Percentiles rank a stretch among this genome's conserved stretches.
phyloP scores from a whole-genome alignment of 2,888 invertebrate genomes.

The Pristionchus mayeri region DNA sequence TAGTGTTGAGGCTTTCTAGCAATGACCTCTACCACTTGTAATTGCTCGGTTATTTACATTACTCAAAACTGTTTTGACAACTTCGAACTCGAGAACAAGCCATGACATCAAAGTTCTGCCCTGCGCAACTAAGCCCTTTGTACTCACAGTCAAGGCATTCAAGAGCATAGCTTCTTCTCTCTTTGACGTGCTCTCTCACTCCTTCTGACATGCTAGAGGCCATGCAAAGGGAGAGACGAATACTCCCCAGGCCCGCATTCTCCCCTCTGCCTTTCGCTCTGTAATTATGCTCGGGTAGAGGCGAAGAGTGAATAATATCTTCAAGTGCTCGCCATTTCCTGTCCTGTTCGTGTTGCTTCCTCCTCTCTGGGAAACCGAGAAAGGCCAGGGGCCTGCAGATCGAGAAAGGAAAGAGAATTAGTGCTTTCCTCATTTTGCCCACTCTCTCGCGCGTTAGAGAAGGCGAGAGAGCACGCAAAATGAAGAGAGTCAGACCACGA shows the following conservation, averaged over 20 bases:
- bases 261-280: constrained; percentile 23
- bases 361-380: not conserved
- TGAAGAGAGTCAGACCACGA: not conserved
- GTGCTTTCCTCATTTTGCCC: no score
- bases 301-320: constrained; percentile 10
- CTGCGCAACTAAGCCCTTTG: not conserved
- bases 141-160: not conserved
- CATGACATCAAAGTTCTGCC: not conserved
- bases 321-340: constrained; percentile 20
- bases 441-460: no score
- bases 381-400: not conserved
- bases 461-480: not conserved
- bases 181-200: no score
- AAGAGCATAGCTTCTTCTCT: not conserved
- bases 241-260: no score
- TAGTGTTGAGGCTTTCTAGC: no score
- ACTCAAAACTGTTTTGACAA: no score
- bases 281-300: constrained; percentile 3
- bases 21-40: no score
- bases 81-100: constrained; percentile 17
- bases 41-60: no score
- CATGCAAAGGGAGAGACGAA: no score
- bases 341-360: not conserved
- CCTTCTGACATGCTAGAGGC: no score
- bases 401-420: not conserved